Base-by-base conservation (phyloP, 2,113 vertebrate species). In the Pseudorhombus dupliciocellatus region DNA sequence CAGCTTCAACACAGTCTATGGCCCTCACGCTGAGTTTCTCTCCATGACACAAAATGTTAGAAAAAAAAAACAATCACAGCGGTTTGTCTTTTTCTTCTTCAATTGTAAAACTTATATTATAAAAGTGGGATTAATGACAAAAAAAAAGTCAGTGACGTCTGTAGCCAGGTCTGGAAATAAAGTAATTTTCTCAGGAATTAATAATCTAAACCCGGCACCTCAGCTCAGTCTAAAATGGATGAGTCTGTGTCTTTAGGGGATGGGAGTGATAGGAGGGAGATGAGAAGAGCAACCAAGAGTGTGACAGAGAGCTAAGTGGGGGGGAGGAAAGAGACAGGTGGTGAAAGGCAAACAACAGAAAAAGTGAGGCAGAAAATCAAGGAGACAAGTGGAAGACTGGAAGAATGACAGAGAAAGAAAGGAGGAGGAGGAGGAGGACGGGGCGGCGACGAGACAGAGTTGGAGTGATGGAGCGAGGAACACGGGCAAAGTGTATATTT, bases 341-440 rank as follows among this genome's bases (percentile, higher is more conserved):
- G n/a, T 37, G 20, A 18, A 65, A 28, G 30, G n/a, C 56, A 77
- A 51, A 83, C 75, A 55, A 68, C 24, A 71, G 51, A 42, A 53
- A 24, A 52, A 11, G 28, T 9, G 57, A 53, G 11, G 20, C 20
- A 48, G 46, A 48, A 48, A 48, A 20, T 48, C 12, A n/a, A 48
- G 46, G 20, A 48, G 46, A 48, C 46, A n/a, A 59, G 0, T 37
- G 55, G 73, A 69, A 48, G 56, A 9, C 40, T n/a, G 55, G 37
- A 57, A 30, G 42, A 44, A 18, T 44, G 16, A 44, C 6, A 1
- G 16, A 5, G 16, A 15, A 44, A 44, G 42, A 44, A 18, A 44
- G 42, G 34, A 37, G 34, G 34, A 37, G 34, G n/a, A 71, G 55
- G 8, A 20, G 20, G 40, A 63, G 7, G 15, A 61, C 20, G 61